phyloP scores from a whole-genome alignment of 2,888 invertebrate genomes.

The Scotopteryx bipunctaria region DNA sequence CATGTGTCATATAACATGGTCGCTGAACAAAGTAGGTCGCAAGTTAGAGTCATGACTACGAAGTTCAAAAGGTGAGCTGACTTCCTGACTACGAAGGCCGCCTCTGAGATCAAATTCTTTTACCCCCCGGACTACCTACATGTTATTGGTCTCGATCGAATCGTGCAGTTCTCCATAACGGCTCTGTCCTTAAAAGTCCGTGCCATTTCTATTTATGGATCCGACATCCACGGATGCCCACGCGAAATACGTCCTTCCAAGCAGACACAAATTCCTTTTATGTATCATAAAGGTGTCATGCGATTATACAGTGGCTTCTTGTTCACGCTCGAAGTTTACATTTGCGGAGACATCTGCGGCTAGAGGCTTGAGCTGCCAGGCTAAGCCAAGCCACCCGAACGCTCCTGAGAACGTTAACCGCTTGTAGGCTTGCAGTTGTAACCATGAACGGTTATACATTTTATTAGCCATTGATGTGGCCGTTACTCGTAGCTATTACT shows the following conservation, averaged over 20 bases:
- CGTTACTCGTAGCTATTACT: conserved; percentile 46
- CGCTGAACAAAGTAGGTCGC: conserved; percentile 39
- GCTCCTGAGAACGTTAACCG: conserved; percentile 39
- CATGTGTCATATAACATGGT: conserved; percentile 29
- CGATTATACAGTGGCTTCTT: conserved; percentile 16
- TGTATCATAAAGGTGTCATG: conserved; percentile 23
- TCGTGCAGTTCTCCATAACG: conserved; percentile 50
- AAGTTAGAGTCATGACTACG: conserved; percentile 36
- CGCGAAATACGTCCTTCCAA: conserved; percentile 52
- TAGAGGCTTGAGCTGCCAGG: conserved; percentile 33
- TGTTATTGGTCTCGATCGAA: conserved; percentile 17
- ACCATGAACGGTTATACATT: conserved; percentile 49
- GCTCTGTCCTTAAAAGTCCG: conserved; percentile 58
- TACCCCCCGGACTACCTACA: not conserved
- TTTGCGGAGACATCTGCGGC: conserved; percentile 33
- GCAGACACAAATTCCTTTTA: conserved; percentile 27
- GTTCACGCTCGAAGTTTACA: conserved; percentile 15
- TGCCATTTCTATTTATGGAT: conserved; percentile 56
- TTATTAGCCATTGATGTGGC: conserved; percentile 50
- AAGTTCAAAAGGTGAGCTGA: too few species aligned
- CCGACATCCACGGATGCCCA: conserved; percentile 43
- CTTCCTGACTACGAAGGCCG: too few species aligned
- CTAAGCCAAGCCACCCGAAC: conserved; percentile 37
- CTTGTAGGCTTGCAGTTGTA: conserved; percentile 38
- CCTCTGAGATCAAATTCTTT: conserved; percentile 12